phyloP scores from a whole-genome alignment of 2,113 vertebrate species.

The Nanger granti region DNA sequence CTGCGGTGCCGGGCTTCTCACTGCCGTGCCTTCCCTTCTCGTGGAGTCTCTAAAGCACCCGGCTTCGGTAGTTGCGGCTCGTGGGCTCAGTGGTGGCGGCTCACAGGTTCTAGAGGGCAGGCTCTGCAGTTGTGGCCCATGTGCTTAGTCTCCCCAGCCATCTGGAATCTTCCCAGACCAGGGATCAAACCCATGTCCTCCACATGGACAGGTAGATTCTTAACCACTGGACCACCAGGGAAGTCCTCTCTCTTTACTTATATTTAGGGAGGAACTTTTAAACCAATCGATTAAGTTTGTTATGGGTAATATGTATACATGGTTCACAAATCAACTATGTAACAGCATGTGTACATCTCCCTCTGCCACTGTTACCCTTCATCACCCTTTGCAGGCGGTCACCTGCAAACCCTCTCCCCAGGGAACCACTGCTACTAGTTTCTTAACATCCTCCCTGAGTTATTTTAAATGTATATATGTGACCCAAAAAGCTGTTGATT shows the following conservation, averaged over 20 bases:
- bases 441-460: not conserved
- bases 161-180: not conserved
- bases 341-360: not conserved
- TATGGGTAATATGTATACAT: not conserved
- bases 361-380: not conserved
- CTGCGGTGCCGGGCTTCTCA: not conserved
- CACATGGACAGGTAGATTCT: not conserved
- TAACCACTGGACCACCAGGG: not conserved
- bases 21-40: not conserved
- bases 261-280: not conserved
- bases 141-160: not conserved
- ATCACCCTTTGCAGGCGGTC: not conserved
- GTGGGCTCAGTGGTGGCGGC: accelerated
- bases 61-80: accelerated
- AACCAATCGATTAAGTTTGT: not conserved
- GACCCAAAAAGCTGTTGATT: not conserved
- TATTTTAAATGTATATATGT: not conserved
- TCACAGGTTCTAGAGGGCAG: not conserved
- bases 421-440: not conserved
- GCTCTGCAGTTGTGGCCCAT: not conserved
- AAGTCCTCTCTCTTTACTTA: not conserved
- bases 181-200: not conserved
- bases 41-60: not conserved
- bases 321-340: not conserved
- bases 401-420: not conserved